A percentile compares a stretch with the other conserved stretches of the same genome.
Evolutionary conservation across 1,140 invertebrate genomes (phyloP).

Genomic region (Pantala flavescens): DNA sequence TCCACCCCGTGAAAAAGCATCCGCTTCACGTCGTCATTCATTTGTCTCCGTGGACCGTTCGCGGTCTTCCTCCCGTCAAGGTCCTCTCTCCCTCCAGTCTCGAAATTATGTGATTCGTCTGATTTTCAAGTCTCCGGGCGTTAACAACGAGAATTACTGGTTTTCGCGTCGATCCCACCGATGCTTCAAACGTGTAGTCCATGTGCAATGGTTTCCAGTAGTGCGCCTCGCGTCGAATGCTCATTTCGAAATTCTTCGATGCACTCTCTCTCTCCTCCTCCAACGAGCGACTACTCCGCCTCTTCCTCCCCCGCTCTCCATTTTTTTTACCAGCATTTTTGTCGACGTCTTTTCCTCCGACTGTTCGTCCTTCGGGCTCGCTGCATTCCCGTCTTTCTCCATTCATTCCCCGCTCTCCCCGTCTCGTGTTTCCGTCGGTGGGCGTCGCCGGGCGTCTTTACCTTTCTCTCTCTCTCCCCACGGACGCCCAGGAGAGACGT

Average conservation of each 20-base stretch:
- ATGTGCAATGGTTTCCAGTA: neutral
- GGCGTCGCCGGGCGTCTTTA: too few species aligned
- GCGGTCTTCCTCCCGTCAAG: neutral
- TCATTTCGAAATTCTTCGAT: too few species aligned
- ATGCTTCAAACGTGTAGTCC: neutral
- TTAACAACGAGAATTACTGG: slow-evolving; percentile 1
- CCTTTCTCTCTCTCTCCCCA: neutral
- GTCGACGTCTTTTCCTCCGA: too few species aligned
- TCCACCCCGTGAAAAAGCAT: too few species aligned
- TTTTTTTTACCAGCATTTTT: too few species aligned
- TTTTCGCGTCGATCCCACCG: neutral
- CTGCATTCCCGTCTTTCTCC: neutral
- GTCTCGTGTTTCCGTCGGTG: too few species aligned
- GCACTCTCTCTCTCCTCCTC: too few species aligned
- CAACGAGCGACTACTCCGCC: too few species aligned
- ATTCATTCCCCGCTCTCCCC: neutral
- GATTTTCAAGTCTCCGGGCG: neutral
- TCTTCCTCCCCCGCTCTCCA: too few species aligned
- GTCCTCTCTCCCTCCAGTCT: neutral
- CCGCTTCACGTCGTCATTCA: too few species aligned
- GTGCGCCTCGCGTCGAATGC: too few species aligned
- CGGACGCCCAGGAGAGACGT: neutral
- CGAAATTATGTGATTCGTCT: slow-evolving; percentile 6
- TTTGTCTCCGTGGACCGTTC: neutral
- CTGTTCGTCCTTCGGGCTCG: too few species aligned